Percentiles rank a stretch among this genome's conserved stretches.
Evolutionary conservation across 2,113 vertebrate genomes (phyloP).

Genomic region (Uropsilus gracilis): DNA sequence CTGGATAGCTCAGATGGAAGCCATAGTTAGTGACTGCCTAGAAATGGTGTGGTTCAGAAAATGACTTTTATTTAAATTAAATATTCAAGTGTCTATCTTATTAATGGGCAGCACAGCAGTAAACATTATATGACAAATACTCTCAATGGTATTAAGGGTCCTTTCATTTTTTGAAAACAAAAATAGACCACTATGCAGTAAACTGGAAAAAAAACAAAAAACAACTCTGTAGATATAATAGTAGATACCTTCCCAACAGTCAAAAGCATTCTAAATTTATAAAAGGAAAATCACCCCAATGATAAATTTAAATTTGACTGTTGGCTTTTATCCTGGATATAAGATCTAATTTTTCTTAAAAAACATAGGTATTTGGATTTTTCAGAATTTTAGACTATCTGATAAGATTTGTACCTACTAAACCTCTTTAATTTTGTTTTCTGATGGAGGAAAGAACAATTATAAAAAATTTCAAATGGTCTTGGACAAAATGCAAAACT

Average conservation of each 20-base stretch:
- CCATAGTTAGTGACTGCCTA: background rate
- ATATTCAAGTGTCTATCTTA: background rate
- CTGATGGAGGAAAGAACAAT: conserved; percentile 25
- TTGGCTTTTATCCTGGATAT: background rate
- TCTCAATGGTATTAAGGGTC: background rate
- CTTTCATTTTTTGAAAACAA: conserved; percentile 49
- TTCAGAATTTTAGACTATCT: background rate
- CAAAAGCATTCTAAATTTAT: background rate
- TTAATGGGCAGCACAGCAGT: background rate
- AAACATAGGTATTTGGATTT: background rate
- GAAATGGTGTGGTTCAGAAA: conserved; percentile 13
- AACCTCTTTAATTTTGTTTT: conserved; percentile 43
- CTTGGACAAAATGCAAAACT: conserved; percentile 30
- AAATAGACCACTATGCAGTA: conserved; percentile 35
- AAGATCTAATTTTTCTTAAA: conserved; percentile 52
- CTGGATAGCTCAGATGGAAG: background rate
- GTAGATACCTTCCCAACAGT: conserved; percentile 5
- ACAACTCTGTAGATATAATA: conserved; percentile 32
- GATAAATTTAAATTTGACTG: conserved; percentile 46
- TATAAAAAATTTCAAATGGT: background rate
- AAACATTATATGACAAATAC: background rate
- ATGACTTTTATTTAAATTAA: conserved; percentile 56
- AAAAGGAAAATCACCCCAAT: conserved; percentile 31
- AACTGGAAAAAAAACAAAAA: background rate
- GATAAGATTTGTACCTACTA: conserved; percentile 26